These are phyloP conservation scores for Centropus unirufus DNA, from an alignment of 2,113 vertebrate species.

Conservation along the genomic window DNA sequence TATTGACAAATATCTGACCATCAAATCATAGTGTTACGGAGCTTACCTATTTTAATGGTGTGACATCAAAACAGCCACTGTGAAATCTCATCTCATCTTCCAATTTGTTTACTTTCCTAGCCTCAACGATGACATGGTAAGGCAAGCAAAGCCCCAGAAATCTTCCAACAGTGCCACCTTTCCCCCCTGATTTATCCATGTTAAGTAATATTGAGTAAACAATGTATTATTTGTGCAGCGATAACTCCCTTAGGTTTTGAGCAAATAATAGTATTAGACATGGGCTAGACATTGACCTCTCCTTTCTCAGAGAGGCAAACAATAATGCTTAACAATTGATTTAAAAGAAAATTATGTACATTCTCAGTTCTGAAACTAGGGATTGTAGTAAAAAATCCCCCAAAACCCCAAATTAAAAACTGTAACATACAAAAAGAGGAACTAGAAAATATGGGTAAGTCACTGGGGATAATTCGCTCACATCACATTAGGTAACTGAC, in stretches of 20 bases:
- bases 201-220: not conserved
- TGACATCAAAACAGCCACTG: too few relatives aligned
- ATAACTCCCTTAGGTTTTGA: not conserved
- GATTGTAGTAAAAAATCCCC: not conserved
- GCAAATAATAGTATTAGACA: not conserved
- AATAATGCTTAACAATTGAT: not conserved
- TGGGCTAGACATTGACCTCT: not conserved
- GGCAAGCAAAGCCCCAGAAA: not conserved
- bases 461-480: not conserved
- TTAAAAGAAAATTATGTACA: not conserved
- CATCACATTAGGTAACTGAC: not conserved
- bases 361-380: not conserved
- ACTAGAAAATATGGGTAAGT: not conserved
- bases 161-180: too few relatives aligned
- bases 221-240: not conserved
- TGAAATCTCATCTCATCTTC: not conserved
- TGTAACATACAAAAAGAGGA: not conserved
- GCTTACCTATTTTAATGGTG: not conserved
- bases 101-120: not conserved
- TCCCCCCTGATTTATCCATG: rapidly evolving
- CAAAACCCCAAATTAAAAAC: rapidly evolving
- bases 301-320: not conserved
- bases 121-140: not conserved
- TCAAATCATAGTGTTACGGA: rapidly evolving
- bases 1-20: not conserved